Evolutionary conservation across 2,113 vertebrate species (phyloP), one percentile per base, ranked within the genome.

Genomic region (Dicentrarchus labrax): DNA sequence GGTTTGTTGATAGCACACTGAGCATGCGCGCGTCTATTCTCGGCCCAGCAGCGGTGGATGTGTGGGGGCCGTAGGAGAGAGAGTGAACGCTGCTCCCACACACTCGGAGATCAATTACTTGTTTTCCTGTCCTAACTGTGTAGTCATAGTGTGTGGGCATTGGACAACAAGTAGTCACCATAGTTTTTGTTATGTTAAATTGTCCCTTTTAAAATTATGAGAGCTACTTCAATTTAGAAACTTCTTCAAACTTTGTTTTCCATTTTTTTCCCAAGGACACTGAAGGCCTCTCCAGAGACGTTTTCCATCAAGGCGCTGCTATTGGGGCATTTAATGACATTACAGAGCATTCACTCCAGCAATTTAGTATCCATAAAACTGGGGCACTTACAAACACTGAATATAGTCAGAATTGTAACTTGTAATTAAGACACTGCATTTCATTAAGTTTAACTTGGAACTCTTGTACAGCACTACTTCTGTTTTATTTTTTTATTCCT

Each of bases 11-110:
- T 5, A 3, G 0, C 8, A 1, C 15, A 53, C 59, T 82, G 90
- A 43, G 89, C 51, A 80, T 91, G 92, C 86, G 86, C 57, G 0
- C 24, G 5, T 79, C 82, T 90, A 86, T 91, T 92, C 66, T 30
- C 10, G 76, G 75, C 61, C 7, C 12, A 7, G 60, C 53, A 21
- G 24, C 53, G 2, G 36, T 43, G n/a, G 7, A 6, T n/a, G 12
- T 66, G 85, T 75, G 73, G 57, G 48, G 43, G 50, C 19, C 36
- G 47, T 16, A 36, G 8, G 38, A 41, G 51, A 21, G 10, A 59
- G 70, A 62, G 19, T 57, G 36, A 57, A 4, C 21, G 43, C 51
- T 15, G 73, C 65, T 74, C 72, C 62, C 13, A 65, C 66, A 61
- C 78, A 13, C 24, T 45, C 5, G 19, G 0, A 21, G 67, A 80